Percentiles rank a stretch among this genome's conserved stretches.
Conservation (phyloP, 2,113 vertebrate species). For the rabbit (Oryctolagus cuniculus) region DNA sequence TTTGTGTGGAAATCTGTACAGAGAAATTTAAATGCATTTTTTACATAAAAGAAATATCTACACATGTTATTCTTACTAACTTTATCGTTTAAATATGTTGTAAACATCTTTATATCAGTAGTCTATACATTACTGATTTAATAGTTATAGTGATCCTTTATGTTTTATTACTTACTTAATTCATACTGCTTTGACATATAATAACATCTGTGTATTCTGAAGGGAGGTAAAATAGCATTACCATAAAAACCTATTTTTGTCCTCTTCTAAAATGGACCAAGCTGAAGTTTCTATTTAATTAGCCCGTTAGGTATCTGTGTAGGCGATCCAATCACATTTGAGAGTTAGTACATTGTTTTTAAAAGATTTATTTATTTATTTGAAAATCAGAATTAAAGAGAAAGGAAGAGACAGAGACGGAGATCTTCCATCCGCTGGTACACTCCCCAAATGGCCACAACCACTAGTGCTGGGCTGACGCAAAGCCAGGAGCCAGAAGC, state of each 20-base stretch:
- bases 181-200: background rate
- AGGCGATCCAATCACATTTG: background rate
- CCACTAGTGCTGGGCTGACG: too few species aligned
- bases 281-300: background rate
- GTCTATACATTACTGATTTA: background rate
- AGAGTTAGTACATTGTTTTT: background rate
- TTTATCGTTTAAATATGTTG: background rate
- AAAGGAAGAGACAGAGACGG: too few species aligned
- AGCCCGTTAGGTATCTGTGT: background rate
- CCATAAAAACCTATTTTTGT: background rate
- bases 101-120: background rate
- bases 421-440: too few species aligned
- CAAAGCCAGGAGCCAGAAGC: too few species aligned
- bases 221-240: background rate
- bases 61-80: background rate
- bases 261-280: background rate
- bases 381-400: too few species aligned
- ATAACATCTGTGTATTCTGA: background rate
- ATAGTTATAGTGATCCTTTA: slow-evolving; percentile 11
- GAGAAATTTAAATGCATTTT: slow-evolving; percentile 18
- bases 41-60: slow-evolving; percentile 14
- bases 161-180: slow-evolving; percentile 3
- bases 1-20: slow-evolving; percentile 29
- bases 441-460: too few species aligned
- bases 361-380: too few species aligned